Percentiles rank a stretch among this genome's conserved stretches.
Evolutionary conservation across 1,140 invertebrate genomes (phyloP).

Genomic region (Hylaeus anthracinus): DNA sequence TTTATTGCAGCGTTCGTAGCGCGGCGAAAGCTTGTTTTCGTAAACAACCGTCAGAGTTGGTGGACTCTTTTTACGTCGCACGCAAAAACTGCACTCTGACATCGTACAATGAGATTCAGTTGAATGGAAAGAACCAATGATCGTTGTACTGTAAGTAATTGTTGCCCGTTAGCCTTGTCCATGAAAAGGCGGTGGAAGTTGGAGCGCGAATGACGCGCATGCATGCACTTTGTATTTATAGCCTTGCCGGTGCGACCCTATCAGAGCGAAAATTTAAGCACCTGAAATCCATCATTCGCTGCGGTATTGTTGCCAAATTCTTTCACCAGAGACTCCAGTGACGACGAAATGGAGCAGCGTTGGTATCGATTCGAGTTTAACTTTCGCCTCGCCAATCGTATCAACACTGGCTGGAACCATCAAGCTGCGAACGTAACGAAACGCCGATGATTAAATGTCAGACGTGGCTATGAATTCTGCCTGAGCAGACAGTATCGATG

Average conservation of each 20-base stretch:
- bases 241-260: conserved; percentile 8
- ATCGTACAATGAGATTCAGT: conserved; percentile 28
- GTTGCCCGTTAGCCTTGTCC: conserved; percentile 38
- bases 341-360: not conserved
- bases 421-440: not conserved
- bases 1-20: too few relatives aligned
- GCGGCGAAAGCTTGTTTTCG: not conserved
- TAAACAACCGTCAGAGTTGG: conserved; percentile 28
- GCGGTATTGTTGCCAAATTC: not conserved
- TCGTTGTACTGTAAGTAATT: conserved; percentile 44
- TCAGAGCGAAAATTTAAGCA: conserved; percentile 38
- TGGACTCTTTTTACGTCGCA: conserved; percentile 11
- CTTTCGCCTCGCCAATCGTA: not conserved
- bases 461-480: not conserved
- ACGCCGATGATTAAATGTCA: not conserved
- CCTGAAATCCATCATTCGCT: not conserved
- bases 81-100: conserved; percentile 8
- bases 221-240: conserved; percentile 50
- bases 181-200: conserved; percentile 49
- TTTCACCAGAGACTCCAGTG: not conserved
- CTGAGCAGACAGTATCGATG: not conserved
- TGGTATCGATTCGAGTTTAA: not conserved
- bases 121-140: conserved; percentile 35
- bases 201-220: conserved; percentile 47
- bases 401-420: too few relatives aligned